Base-by-base conservation (phyloP, 1,140 invertebrate species). In the Diachasma alloeum region DNA sequence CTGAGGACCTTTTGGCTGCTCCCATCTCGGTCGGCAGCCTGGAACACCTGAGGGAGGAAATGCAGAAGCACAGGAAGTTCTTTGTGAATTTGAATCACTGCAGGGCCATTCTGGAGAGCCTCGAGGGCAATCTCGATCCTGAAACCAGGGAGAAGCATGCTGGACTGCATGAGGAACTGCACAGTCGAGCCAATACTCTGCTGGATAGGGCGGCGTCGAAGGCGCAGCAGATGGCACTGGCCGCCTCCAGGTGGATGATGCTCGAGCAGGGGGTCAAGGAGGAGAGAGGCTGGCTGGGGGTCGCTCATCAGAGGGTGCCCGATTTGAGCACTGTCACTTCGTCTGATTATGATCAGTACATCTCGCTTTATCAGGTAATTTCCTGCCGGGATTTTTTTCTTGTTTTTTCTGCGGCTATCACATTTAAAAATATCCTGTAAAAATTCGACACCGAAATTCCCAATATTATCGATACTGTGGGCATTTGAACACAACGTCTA, bases 61-160 rank as follows among this genome's bases (percentile, higher is more conserved):
- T 97, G 87, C 95, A 96, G 80, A 97, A 96, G 83, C 95, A 96
- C 83, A 91, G 95, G 53, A 96, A 96, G 83, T 96, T 97, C 88
- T 97, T 97, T 83, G 94, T 95, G 0, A 96, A 96, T 81, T 86
- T 97, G 10, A 96, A 95, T 81, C 95, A 96, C 76, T 97, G 96
- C 81, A 91, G 94, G 81, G 93, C 93, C 24, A 95, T 96, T 78
- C 87, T 97, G 19, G 95, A 97, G 86, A 96, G 95, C 0, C 84
- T 97, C 15, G 95, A 96, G 87, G 93, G 93, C 78, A 95, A 96
- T 87, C 89, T 97, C 13, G 96, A 97, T 83, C 91, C 89, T 17
- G 94, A 95, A 85, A 96, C 95, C 0, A 92, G 94, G 74, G 90
- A 92, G 13, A 93, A 93, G 82, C 93, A 95, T 87, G 92, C 94